Evolutionary conservation across 2,113 vertebrate genomes (phyloP).

Genomic region (Cavia porcellus): DNA sequence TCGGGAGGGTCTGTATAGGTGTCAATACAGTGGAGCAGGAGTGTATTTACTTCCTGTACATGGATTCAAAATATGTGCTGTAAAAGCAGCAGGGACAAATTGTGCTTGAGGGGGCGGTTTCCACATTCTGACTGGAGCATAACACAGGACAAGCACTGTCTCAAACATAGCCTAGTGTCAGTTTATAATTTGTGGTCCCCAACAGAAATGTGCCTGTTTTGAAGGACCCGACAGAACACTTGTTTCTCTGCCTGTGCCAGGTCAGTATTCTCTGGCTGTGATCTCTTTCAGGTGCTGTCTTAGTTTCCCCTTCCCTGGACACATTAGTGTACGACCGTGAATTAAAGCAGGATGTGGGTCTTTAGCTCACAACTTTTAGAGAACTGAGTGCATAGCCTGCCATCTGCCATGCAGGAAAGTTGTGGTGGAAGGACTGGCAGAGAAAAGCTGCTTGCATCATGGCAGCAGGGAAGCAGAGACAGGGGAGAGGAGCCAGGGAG

Average conservation of each 20-base stretch:
- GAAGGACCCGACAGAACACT: background rate
- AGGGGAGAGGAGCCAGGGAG: background rate
- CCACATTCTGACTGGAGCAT: too few species aligned
- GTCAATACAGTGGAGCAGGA: too few species aligned
- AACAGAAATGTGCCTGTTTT: background rate
- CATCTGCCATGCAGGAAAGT: background rate
- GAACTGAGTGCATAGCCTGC: background rate
- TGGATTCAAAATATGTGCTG: too few species aligned
- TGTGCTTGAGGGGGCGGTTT: too few species aligned
- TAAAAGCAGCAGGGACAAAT: too few species aligned
- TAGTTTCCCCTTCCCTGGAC: background rate
- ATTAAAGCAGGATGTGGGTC: background rate
- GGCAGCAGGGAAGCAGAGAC: background rate
- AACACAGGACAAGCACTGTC: too few species aligned
- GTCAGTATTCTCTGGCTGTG: background rate
- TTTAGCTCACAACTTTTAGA: background rate
- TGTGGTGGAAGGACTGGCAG: background rate
- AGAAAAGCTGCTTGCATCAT: background rate
- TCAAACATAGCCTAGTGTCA: too few species aligned
- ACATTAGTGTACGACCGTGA: background rate
- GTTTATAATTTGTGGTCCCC: too few species aligned
- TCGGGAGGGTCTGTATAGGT: too few species aligned
- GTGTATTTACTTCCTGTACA: too few species aligned
- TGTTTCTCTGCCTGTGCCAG: background rate
- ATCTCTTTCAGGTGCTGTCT: background rate